Percentiles rank a stretch among this genome's conserved stretches.
phyloP scores from a whole-genome alignment of 2,888 invertebrate genomes.

The Hoplodrina blanda region DNA sequence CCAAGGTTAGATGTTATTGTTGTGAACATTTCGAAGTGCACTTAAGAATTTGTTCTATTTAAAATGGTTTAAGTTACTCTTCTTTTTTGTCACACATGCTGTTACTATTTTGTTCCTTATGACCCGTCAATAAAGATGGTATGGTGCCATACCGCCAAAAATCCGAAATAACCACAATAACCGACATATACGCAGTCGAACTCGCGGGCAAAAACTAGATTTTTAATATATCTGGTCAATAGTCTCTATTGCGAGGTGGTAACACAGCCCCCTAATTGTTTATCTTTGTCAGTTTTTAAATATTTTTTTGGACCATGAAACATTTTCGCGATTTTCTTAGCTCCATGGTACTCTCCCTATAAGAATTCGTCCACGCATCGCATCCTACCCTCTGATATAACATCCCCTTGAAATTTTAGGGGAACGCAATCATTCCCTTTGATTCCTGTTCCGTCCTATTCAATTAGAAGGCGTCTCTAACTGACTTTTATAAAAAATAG shows the following conservation, averaged over 20 bases:
- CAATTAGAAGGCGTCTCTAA: slow-evolving; percentile 89
- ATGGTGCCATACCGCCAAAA: no score
- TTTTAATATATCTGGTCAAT: no score
- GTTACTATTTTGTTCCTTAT: background rate
- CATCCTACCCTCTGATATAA: slow-evolving; percentile 79
- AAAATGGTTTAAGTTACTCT: background rate
- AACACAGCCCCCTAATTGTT: no score
- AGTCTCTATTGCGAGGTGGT: no score
- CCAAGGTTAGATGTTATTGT: slow-evolving; percentile 7
- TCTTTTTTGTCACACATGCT: background rate
- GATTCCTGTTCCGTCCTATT: slow-evolving; percentile 89
- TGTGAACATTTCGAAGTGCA: background rate
- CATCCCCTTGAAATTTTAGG: slow-evolving; percentile 85
- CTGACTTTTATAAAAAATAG: slow-evolving; percentile 80
- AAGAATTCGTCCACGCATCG: slow-evolving; percentile 88
- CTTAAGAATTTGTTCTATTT: background rate
- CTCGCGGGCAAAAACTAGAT: no score
- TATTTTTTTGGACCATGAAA: background rate
- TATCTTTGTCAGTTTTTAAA: no score
- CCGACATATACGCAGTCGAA: no score
- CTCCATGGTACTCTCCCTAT: slow-evolving; percentile 73
- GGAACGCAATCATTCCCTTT: slow-evolving; percentile 89
- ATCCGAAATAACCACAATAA: no score
- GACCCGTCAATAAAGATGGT: no score
- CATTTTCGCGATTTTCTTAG: slow-evolving; percentile 49